Conservation (phyloP, 2,888 invertebrate species). For the Aphodius sticticus region DNA sequence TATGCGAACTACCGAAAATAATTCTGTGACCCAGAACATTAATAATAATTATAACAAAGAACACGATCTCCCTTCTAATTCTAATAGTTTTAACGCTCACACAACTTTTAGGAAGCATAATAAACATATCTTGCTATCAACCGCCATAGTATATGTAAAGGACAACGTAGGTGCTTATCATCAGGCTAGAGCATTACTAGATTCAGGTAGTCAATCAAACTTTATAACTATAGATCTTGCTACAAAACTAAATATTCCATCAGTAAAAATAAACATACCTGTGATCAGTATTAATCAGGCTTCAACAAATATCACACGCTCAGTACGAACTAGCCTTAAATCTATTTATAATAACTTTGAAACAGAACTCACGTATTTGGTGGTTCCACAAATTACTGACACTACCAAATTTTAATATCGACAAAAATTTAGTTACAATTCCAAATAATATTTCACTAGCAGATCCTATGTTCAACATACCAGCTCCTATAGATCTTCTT, state of each 20-base stretch:
- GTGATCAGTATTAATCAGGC: conserved; percentile 18
- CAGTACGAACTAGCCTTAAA: conserved; percentile 4
- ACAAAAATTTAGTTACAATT: not conserved
- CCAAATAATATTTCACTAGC: conserved; percentile 19
- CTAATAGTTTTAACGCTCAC: not conserved
- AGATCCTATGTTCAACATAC: conserved; percentile 15
- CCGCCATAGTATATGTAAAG: conserved; percentile 36
- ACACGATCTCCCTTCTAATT: not conserved
- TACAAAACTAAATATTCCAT: not conserved
- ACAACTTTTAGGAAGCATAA: not conserved
- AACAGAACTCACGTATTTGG: conserved; percentile 10
- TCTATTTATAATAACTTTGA: conserved; percentile 9
- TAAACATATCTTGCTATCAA: conserved; percentile 22
- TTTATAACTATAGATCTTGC: conserved; percentile 34
- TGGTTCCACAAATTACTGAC: conserved; percentile 18
- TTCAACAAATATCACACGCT: conserved; percentile 5
- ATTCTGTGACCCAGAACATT: not conserved
- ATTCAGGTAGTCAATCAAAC: conserved; percentile 41
- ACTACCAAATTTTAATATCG: conserved; percentile 18
- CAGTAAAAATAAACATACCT: conserved; percentile 11
- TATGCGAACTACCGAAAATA: conserved; percentile 19
- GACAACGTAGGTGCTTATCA: conserved; percentile 31
- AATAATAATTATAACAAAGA: not conserved
- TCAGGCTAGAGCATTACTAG: conserved; percentile 39
- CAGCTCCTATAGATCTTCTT: conserved; percentile 8